phyloP scores from a whole-genome alignment of 2,113 vertebrate species.

The Tringa solitaria region DNA sequence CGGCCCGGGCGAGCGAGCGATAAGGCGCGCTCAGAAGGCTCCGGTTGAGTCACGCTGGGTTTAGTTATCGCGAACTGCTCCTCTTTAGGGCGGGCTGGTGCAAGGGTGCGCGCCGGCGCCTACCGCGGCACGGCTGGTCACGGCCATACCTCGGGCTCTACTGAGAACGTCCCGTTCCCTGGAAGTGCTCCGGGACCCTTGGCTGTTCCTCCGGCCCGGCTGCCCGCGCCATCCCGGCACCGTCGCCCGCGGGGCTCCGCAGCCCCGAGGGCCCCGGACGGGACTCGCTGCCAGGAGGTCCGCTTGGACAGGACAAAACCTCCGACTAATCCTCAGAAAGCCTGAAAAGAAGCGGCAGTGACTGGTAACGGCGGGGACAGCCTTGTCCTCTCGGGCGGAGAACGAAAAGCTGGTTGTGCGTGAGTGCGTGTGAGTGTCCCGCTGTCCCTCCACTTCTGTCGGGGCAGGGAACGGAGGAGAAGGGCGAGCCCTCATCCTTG shows the following conservation, averaged over 20 bases:
- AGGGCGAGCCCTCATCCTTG: not conserved
- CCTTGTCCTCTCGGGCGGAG: conserved; percentile 69
- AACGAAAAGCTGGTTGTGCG: not conserved
- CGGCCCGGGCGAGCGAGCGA: not conserved
- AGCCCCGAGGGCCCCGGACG: conserved; percentile 21
- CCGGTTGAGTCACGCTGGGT: not conserved
- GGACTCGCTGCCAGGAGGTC: conserved; percentile 25
- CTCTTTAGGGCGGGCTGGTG: not conserved
- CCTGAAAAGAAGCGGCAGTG: conserved; percentile 65
- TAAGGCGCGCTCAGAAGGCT: not conserved
- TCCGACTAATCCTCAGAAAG: not conserved
- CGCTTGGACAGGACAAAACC: not conserved
- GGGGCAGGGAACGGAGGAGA: not conserved
- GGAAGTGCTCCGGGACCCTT: not conserved
- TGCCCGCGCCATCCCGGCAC: not conserved
- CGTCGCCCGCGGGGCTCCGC: not conserved
- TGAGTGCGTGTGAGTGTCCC: conserved; percentile 54
- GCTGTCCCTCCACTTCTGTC: fast-evolving
- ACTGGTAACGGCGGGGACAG: conserved; percentile 73
- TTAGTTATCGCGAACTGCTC: not conserved
- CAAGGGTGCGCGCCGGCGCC: not conserved
- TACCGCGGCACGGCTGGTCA: not conserved
- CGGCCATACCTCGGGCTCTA: not conserved
- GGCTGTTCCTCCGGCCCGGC: not conserved
- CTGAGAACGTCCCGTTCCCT: not conserved